Base-by-base conservation (phyloP, 1,140 invertebrate genomes). In the Drosophila parabipectinata region DNA sequence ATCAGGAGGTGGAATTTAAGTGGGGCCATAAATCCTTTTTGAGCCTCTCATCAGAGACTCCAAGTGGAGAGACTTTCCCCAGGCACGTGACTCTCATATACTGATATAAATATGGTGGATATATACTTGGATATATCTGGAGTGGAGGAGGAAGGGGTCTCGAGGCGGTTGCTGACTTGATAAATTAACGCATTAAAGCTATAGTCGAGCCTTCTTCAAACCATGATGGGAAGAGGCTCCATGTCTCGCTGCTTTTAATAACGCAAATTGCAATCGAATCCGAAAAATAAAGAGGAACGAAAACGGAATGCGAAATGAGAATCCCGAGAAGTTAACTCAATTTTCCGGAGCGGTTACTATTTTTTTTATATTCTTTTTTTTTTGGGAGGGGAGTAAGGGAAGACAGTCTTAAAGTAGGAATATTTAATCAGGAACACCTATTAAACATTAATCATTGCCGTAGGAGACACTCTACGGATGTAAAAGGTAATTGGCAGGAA, bases 181-280 rank as follows among this genome's bases (percentile, higher is more conserved):
- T 69, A 69, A 69, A 69, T 69, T 69, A 69, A 69, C 64, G 66
- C 66, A 69, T 69, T 69, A 69, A 69, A 69, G 66, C 66, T 9
- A 32, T 30, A 30, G 44, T 32, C 12, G 30, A 57, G 41, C 9
- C 24, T 15, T 45, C 9, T n/a, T 8, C 24, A 9, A 9, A 6
- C 12, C 21, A 34, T 12, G 21, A 47, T 12, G 21, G n/a, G 4
- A 28, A 28, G 26, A 28, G 26, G 26, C 26, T 28, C 59, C 68
- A 71, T 71, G 79, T 79, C 73, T 67, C 60, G 28, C 60, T 50
- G 69, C 81, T 82, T 85, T 85, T 85, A 85, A 85, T 85, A 85
- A 85, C 81, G 78, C 78, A 85, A 85, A 85, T 85, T 87, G 82
- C 81, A 87, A 82, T 87, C 78, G 78, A 85, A 88, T 69, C 72